A percentile compares a stretch with the other conserved stretches of the same genome.
Evolutionary conservation across 1,140 invertebrate species (phyloP).

Genomic region (Ptiloglossa arizonensis): DNA sequence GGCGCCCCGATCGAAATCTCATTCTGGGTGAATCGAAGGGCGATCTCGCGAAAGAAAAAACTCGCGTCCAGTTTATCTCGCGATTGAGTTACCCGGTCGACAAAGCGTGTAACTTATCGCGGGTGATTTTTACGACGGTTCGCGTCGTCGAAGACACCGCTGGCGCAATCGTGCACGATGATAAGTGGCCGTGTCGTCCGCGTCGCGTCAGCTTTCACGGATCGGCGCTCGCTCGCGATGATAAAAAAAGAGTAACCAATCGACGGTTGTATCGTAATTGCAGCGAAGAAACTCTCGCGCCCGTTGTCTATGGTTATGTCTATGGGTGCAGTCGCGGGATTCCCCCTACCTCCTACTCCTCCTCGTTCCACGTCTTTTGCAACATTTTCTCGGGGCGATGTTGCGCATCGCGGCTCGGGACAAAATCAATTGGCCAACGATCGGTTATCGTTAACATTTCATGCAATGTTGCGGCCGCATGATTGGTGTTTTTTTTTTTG

Average conservation of each 20-base stretch:
- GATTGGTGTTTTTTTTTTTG: too few species aligned
- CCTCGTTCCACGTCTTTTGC: constrained; percentile 25
- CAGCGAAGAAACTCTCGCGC: constrained; percentile 47
- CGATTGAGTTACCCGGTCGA: background rate
- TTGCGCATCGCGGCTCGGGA: background rate
- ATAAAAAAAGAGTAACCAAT: constrained; percentile 53
- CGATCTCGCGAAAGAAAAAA: too few species aligned
- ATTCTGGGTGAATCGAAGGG: too few species aligned
- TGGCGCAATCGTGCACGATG: constrained; percentile 49
- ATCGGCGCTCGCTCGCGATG: constrained; percentile 46
- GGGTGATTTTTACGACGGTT: background rate
- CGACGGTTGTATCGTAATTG: constrained; percentile 60
- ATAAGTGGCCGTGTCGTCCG: constrained; percentile 49
- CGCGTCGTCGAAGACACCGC: background rate
- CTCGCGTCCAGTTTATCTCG: too few species aligned
- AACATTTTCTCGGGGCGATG: constrained; percentile 43
- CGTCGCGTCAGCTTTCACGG: constrained; percentile 49
- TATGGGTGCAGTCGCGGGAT: constrained; percentile 30
- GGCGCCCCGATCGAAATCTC: too few species aligned
- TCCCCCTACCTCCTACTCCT: too few species aligned
- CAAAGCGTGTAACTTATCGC: background rate
- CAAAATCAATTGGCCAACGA: too few species aligned
- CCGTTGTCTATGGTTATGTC: constrained; percentile 44
- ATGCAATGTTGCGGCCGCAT: too few species aligned
- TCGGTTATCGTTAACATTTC: too few species aligned